phyloP scores from a whole-genome alignment of 2,797 vertebrate species.

The Fringilla coelebs region DNA sequence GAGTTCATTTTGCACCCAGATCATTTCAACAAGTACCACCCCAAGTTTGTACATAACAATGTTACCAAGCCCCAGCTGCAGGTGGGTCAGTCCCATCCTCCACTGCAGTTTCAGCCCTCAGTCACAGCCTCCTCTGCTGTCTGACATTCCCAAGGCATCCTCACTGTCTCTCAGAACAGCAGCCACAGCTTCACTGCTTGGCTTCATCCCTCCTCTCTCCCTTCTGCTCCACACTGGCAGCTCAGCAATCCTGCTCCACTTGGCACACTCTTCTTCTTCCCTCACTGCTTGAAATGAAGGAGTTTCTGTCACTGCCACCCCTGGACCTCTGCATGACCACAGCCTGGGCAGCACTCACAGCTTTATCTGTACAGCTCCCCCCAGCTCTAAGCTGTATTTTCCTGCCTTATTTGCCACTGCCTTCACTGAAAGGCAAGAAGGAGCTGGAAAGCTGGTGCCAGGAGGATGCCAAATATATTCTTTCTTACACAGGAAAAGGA shows the following conservation, averaged over 20 bases:
- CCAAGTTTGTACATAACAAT: neutral
- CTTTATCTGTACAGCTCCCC: neutral
- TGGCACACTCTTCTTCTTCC: neutral
- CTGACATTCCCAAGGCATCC: neutral
- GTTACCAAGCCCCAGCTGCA: neutral
- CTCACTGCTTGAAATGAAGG: neutral
- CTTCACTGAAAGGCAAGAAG: neutral
- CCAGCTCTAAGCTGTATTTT: neutral
- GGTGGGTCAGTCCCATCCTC: neutral
- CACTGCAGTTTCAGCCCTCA: neutral
- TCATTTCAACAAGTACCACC: neutral
- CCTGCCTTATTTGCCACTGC: neutral
- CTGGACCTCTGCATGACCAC: neutral
- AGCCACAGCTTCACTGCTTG: neutral
- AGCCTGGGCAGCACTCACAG: neutral
- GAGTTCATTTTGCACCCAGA: neutral
- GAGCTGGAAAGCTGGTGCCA: neutral
- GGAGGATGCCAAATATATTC: neutral
- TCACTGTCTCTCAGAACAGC: neutral
- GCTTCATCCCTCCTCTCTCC: neutral
- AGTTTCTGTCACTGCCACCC: neutral
- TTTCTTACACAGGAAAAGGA: neutral
- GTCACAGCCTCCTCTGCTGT: neutral
- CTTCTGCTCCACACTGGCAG: neutral
- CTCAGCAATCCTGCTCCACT: neutral